Conservation (phyloP, 2,113 vertebrate species). For the Suncus etruscus region DNA sequence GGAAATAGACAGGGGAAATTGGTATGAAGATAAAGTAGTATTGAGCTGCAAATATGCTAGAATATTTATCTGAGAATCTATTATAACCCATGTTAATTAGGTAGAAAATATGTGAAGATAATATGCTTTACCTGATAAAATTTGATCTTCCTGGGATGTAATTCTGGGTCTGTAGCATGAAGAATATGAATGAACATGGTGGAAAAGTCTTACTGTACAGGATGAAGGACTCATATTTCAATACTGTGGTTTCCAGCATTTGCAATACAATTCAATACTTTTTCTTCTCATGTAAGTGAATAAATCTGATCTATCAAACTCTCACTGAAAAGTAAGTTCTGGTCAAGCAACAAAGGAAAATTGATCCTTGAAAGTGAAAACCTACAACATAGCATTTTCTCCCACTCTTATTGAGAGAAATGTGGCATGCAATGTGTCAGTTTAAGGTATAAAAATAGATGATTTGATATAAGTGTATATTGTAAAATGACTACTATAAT, state of each 20-base stretch:
- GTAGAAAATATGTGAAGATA: not conserved
- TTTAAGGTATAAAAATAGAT: not conserved
- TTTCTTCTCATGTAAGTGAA: slow-evolving; percentile 20
- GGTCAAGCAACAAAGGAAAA: slow-evolving; percentile 7
- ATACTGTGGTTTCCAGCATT: slow-evolving; percentile 11
- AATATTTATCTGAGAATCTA: slow-evolving; percentile 35
- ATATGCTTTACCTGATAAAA: not conserved
- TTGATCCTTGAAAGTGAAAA: not conserved
- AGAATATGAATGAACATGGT: slow-evolving; percentile 22
- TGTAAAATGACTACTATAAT: not conserved
- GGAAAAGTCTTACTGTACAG: not conserved
- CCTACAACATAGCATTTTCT: not conserved
- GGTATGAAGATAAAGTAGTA: slow-evolving; percentile 71
- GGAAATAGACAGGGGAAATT: slow-evolving; percentile 64
- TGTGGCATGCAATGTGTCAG: not conserved
- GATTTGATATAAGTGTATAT: not conserved
- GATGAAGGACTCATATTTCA: not conserved
- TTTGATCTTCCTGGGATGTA: not conserved
- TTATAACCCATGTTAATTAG: not conserved
- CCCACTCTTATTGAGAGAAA: not conserved
- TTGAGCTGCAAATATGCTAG: slow-evolving; percentile 26
- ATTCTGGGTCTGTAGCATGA: not conserved
- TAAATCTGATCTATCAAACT: slow-evolving; percentile 24
- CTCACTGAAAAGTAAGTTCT: slow-evolving; percentile 20
- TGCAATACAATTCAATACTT: slow-evolving; percentile 19